Percentiles rank a stretch among this genome's conserved stretches.
Conservation (phyloP, 2,797 vertebrate genomes). For the Lemur catta region DNA sequence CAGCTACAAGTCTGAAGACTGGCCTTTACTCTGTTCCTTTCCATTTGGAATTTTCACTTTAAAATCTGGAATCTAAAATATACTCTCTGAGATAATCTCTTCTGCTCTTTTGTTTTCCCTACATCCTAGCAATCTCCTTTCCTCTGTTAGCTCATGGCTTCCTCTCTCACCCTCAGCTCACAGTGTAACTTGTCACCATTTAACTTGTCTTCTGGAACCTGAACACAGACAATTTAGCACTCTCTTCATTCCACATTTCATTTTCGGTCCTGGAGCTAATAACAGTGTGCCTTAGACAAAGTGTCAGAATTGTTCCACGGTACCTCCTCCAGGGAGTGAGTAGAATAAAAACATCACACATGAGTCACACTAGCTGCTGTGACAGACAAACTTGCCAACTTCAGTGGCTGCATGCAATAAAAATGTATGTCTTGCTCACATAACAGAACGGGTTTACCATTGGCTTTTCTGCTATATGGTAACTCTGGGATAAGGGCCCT, state of each 20-base stretch:
- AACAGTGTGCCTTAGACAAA: neutral
- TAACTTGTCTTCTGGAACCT: neutral
- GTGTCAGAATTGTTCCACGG: neutral
- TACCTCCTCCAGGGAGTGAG: neutral
- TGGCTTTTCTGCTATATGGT: neutral
- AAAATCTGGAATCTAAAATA: neutral
- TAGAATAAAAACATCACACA: neutral
- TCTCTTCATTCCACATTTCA: neutral
- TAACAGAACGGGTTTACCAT: neutral
- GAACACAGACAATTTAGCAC: neutral
- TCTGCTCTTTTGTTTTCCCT: neutral
- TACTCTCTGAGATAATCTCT: neutral
- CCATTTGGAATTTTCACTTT: neutral
- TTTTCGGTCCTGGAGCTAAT: neutral
- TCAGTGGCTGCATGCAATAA: neutral
- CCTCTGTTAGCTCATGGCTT: neutral
- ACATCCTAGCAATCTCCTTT: neutral
- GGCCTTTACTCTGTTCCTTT: neutral
- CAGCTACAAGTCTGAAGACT: neutral
- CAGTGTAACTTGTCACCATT: neutral
- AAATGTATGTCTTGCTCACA: neutral
- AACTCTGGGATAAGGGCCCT: neutral
- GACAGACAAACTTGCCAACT: neutral
- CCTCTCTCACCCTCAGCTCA: neutral
- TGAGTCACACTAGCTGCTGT: neutral